phyloP scores from a whole-genome alignment of 2,113 vertebrate species.

The Leptodactylus fuscus region DNA sequence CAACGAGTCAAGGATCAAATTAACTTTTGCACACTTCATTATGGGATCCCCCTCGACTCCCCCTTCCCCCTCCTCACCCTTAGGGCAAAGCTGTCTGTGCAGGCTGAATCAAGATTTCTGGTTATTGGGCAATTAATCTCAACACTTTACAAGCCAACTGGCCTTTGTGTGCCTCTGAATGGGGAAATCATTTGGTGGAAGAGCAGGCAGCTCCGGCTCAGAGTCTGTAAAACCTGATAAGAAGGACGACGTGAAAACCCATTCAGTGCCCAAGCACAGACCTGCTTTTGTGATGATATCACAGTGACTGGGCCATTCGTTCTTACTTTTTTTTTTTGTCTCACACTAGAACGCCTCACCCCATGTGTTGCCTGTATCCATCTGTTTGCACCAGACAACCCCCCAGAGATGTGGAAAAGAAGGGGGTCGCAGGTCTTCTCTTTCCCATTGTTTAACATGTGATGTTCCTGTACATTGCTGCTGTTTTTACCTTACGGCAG shows the following conservation, averaged over 20 bases:
- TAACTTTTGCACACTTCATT: constrained; percentile 91
- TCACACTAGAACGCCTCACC: constrained; percentile 71
- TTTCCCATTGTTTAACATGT: constrained; percentile 14
- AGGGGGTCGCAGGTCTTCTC: constrained; percentile 51
- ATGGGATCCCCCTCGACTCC: constrained; percentile 72
- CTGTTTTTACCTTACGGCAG: background rate
- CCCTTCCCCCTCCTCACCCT: constrained; percentile 76
- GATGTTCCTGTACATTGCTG: background rate
- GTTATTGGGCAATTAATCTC: constrained; percentile 85
- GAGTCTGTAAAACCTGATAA: constrained; percentile 78
- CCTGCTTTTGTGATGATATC: constrained; percentile 62
- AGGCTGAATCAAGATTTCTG: constrained; percentile 62
- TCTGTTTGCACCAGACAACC: constrained; percentile 87
- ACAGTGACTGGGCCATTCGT: constrained; percentile 40
- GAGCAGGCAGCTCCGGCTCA: constrained; percentile 69
- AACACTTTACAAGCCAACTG: constrained; percentile 70
- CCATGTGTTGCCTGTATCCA: constrained; percentile 82
- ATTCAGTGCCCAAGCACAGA: constrained; percentile 71
- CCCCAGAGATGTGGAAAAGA: constrained; percentile 68
- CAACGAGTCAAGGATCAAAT: constrained; percentile 85
- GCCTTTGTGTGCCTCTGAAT: constrained; percentile 70
- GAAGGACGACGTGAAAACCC: constrained; percentile 71
- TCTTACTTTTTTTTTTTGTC: constrained; percentile 57
- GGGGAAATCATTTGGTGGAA: constrained; percentile 66
- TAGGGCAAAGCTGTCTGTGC: constrained; percentile 67